A percentile compares a stretch with the other conserved stretches of the same genome.
Evolutionary conservation across 2,113 vertebrate species (phyloP).

Genomic region (Conger conger): DNA sequence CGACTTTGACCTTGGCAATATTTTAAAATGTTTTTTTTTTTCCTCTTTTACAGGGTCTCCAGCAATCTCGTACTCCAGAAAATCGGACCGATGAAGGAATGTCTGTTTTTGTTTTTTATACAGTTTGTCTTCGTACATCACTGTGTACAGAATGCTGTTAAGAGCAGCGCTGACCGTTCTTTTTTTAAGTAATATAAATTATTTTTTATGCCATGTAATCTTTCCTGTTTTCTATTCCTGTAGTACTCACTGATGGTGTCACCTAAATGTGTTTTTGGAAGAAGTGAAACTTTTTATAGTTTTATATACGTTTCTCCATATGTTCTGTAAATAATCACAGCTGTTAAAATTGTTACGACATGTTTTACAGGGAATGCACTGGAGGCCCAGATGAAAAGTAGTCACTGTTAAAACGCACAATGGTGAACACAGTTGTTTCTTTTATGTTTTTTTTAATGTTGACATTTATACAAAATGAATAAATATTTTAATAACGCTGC

Average conservation of each 20-base stretch:
- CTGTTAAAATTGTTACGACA: conserved; percentile 28
- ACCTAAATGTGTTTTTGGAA: conserved; percentile 34
- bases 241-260: conserved; percentile 34
- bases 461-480: conserved; percentile 62
- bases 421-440: conserved; percentile 35
- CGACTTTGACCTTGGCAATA: neutral
- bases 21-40: neutral
- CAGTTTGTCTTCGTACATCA: neutral
- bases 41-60: conserved; percentile 45
- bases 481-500: conserved; percentile 59
- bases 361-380: conserved; percentile 48
- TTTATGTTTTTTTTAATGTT: conserved; percentile 49
- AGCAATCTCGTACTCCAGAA: conserved; percentile 48
- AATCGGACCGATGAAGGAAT: conserved; percentile 53
- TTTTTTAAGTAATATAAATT: conserved; percentile 35
- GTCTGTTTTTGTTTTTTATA: neutral
- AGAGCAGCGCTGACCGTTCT: conserved; percentile 47
- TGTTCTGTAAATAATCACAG: conserved; percentile 46
- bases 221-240: conserved; percentile 35
- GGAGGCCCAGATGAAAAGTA: conserved; percentile 35
- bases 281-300: conserved; percentile 49
- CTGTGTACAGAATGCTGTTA: conserved; percentile 32
- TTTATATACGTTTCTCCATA: conserved; percentile 31
- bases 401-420: conserved; percentile 40
- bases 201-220: conserved; percentile 18